Conservation (phyloP, 2,113 vertebrate genomes). For the Xiphorhynchus elegans region DNA sequence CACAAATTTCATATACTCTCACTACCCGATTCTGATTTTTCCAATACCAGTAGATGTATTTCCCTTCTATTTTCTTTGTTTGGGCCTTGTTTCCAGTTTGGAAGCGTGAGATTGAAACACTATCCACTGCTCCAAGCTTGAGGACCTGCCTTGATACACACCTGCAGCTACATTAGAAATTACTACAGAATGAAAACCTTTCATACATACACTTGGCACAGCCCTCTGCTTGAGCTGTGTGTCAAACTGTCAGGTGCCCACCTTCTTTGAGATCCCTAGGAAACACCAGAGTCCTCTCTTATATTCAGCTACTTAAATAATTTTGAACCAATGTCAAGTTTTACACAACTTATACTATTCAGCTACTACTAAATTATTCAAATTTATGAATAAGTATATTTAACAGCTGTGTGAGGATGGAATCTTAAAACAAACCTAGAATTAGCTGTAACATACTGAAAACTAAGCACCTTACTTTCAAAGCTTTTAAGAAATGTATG, state of each 20-base stretch:
- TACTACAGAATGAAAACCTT: background rate
- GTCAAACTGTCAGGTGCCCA: background rate
- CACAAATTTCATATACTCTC: background rate
- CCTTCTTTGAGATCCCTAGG: background rate
- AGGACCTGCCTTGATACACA: background rate
- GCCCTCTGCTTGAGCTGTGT: background rate
- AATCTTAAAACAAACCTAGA: background rate
- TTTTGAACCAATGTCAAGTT: background rate
- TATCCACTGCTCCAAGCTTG: background rate
- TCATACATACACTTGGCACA: background rate
- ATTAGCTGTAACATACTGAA: background rate
- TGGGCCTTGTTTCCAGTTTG: too few relatives aligned
- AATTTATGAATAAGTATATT: background rate
- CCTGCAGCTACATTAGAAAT: background rate
- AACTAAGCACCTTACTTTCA: background rate
- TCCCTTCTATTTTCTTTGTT: background rate
- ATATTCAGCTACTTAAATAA: background rate
- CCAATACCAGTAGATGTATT: background rate
- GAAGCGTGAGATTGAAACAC: background rate
- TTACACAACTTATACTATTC: background rate
- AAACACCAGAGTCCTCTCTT: background rate
- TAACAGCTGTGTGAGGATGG: background rate
- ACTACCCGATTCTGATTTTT: background rate
- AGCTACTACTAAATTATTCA: background rate
- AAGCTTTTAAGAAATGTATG: background rate